phyloP scores from a whole-genome alignment of 37 sponge, comb jelly and placozoan genomes.

The Halisarca cf. caerulea region DNA sequence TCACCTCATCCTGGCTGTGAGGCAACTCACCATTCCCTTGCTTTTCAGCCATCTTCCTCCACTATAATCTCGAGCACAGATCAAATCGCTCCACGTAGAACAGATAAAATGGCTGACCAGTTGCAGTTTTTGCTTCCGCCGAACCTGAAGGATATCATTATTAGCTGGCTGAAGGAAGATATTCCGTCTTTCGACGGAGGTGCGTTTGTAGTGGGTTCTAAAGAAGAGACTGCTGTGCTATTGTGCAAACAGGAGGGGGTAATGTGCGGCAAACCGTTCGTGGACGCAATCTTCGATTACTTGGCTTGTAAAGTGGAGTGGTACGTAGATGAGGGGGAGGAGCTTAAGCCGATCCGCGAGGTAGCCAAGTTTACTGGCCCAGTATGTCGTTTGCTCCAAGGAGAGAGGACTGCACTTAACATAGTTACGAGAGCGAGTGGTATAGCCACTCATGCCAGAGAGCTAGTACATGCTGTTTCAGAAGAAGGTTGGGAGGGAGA shows the following conservation, averaged over 20 bases:
- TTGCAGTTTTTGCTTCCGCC: slow-evolving; percentile 49
- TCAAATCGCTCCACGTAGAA: not conserved
- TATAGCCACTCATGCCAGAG: slow-evolving; percentile 78
- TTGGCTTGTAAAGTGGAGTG: slow-evolving; percentile 80
- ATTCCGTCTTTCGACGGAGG: slow-evolving; percentile 89
- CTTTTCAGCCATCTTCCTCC: not conserved
- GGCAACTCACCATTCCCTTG: slow-evolving; percentile 19
- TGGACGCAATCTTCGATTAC: slow-evolving; percentile 77
- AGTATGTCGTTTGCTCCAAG: slow-evolving; percentile 70
- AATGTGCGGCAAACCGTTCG: slow-evolving; percentile 84
- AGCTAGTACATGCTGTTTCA: slow-evolving; percentile 42
- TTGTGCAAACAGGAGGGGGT: slow-evolving; percentile 88
- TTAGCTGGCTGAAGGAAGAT: slow-evolving; percentile 85
- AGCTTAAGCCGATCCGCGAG: slow-evolving; percentile 46
- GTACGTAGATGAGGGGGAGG: slow-evolving; percentile 66
- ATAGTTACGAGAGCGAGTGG: slow-evolving; percentile 86
- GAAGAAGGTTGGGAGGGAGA: slow-evolving; percentile 76
- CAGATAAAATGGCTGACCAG: slow-evolving; percentile 11
- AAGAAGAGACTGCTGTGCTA: slow-evolving; percentile 70
- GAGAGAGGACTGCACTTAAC: slow-evolving; percentile 92
- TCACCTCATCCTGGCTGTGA: slow-evolving; percentile 7
- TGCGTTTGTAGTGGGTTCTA: slow-evolving; percentile 81
- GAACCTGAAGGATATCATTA: slow-evolving; percentile 38
- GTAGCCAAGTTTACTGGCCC: slow-evolving; percentile 80
- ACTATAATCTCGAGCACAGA: not conserved